These are phyloP conservation scores for Taurulus bubalis DNA, from an alignment of 2,113 vertebrate species.

Conservation along the genomic window DNA sequence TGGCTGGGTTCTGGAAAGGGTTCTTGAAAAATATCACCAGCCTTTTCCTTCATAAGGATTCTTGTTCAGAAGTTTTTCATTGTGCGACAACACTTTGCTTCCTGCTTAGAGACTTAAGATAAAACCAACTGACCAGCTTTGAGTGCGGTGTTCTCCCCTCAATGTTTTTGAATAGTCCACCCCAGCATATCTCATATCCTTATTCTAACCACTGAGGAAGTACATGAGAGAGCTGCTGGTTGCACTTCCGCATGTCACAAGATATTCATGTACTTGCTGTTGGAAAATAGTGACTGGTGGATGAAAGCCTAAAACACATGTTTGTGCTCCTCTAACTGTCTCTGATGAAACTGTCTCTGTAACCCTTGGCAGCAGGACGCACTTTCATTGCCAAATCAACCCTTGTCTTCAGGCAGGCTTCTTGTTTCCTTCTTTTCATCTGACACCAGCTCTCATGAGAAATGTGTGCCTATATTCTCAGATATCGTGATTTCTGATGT, in stretches of 20 bases:
- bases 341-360: rapidly evolving
- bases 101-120: neutral
- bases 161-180: neutral
- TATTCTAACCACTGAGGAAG: neutral
- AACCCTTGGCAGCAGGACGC: neutral
- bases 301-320: neutral
- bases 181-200: neutral
- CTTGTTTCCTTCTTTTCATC: neutral
- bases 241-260: neutral
- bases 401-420: neutral
- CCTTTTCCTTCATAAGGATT: too few relatives aligned
- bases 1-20: too few relatives aligned
- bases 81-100: neutral
- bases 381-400: neutral
- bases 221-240: neutral
- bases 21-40: too few relatives aligned
- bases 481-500: neutral
- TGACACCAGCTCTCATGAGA: neutral
- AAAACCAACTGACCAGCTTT: neutral
- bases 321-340: neutral
- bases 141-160: neutral
- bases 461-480: neutral
- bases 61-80: neutral
- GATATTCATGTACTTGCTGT: neutral
- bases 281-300: neutral